Evolutionary conservation across 92 coral and sea anemone species (phyloP).

Genomic region (Bergia puertoricense): DNA sequence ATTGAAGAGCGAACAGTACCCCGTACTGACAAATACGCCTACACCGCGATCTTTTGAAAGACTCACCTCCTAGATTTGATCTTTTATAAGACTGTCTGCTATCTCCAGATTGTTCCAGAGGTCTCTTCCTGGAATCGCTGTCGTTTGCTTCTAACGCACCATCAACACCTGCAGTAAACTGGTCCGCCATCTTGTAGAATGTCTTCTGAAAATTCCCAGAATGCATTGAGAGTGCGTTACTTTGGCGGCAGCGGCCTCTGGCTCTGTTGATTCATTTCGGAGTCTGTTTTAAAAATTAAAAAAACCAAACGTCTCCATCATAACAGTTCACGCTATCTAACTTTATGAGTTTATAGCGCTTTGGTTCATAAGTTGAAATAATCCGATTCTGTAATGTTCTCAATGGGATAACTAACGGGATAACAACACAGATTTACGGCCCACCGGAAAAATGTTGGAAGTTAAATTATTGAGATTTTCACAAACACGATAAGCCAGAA

Average conservation of each 20-base stretch:
- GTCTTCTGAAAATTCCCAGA: constrained; percentile 74
- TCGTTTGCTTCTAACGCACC: constrained; percentile 73
- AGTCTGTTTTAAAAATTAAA: not conserved
- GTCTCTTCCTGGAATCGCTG: constrained; percentile 92
- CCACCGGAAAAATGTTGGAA: not conserved
- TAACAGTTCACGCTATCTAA: not conserved
- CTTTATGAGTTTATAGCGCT: not conserved
- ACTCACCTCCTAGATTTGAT: constrained; percentile 95
- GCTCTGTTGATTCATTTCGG: not conserved
- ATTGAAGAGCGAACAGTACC: not conserved
- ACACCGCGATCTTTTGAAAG: not conserved
- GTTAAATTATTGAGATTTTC: not conserved
- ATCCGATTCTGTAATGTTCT: constrained; percentile 1
- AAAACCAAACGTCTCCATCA: not conserved
- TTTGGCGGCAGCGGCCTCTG: constrained; percentile 13
- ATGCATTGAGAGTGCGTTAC: constrained; percentile 55
- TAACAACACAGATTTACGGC: constrained; percentile 7
- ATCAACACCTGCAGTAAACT: constrained; percentile 75
- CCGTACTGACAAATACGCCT: not conserved
- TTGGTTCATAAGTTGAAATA: constrained; percentile 4
- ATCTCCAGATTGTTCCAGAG: constrained; percentile 85
- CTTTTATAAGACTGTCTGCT: constrained; percentile 85
- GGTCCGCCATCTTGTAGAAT: constrained; percentile 92
- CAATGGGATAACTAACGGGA: not conserved
- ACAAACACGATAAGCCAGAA: constrained; percentile 33